Conservation (phyloP, 2,797 vertebrate species). For the Bucorvus abyssinicus region DNA sequence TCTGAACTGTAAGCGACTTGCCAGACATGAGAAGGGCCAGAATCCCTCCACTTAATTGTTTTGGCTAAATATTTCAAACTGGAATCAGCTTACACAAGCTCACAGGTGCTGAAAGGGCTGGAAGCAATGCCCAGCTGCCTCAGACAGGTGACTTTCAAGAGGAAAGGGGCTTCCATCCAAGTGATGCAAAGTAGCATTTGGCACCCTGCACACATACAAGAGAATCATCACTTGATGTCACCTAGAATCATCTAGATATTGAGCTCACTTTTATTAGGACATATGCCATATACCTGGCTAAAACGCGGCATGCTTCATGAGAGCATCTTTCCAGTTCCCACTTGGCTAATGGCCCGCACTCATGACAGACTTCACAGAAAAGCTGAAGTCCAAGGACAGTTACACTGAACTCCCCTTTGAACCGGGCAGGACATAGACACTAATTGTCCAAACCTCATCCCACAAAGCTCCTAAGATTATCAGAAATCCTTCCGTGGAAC, state of each 20-base stretch:
- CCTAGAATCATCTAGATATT: background rate
- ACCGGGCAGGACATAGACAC: background rate
- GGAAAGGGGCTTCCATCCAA: background rate
- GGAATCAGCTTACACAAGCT: background rate
- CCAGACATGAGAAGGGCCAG: background rate
- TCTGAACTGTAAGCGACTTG: background rate
- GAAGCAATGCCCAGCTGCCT: background rate
- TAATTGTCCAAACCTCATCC: accelerated
- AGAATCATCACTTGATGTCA: background rate
- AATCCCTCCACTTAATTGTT: background rate
- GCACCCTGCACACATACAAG: background rate
- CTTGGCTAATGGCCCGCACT: background rate
- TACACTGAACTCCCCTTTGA: background rate
- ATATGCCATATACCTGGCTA: background rate
- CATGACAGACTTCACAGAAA: background rate
- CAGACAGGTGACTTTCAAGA: background rate
- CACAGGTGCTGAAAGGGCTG: background rate
- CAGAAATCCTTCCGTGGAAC: background rate
- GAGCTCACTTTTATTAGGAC: background rate
- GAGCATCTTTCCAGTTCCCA: background rate
- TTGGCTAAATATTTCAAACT: background rate
- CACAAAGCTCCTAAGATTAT: background rate
- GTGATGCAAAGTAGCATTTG: background rate
- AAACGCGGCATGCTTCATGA: background rate
- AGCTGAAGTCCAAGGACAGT: background rate